These are phyloP conservation scores for Parnassius orleans DNA, from an alignment of 2,888 invertebrate genomes.

Conservation along the genomic window DNA sequence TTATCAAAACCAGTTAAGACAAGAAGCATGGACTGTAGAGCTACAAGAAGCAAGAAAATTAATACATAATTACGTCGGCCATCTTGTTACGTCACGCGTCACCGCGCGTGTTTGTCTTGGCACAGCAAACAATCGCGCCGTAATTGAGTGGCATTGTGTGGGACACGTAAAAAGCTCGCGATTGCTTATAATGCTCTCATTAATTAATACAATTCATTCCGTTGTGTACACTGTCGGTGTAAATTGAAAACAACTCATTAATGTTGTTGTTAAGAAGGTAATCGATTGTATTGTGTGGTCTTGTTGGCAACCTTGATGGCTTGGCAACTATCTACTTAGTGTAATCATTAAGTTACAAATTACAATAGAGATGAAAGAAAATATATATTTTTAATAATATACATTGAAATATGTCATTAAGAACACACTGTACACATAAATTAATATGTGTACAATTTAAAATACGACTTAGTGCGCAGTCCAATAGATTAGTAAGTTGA, in stretches of 20 bases:
- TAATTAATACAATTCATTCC: constrained; percentile 20
- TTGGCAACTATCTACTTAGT: too few species aligned
- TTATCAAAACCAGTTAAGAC: neutral
- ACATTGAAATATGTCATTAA: too few species aligned
- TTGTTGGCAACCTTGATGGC: neutral
- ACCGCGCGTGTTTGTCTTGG: neutral
- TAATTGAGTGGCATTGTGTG: constrained; percentile 23
- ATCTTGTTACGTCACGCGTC: constrained; percentile 17
- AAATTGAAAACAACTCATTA: constrained; percentile 18
- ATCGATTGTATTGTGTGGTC: constrained; percentile 13
- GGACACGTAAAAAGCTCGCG: constrained; percentile 3
- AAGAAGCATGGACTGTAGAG: too few species aligned
- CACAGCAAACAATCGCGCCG: constrained; percentile 8
- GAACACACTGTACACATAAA: too few species aligned
- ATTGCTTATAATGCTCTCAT: constrained; percentile 7
- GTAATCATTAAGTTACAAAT: too few species aligned
- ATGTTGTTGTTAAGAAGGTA: constrained; percentile 10
- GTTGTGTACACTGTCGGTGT: constrained; percentile 2
- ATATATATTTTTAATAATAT: too few species aligned
- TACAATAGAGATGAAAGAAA: too few species aligned
- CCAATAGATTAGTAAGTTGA: too few species aligned
- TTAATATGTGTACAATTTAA: too few species aligned
- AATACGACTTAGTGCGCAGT: too few species aligned
- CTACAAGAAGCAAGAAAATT: neutral
- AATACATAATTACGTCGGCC: constrained; percentile 5